phyloP scores from a whole-genome alignment of 2,113 vertebrate genomes.

The Brachyistius frenatus region DNA sequence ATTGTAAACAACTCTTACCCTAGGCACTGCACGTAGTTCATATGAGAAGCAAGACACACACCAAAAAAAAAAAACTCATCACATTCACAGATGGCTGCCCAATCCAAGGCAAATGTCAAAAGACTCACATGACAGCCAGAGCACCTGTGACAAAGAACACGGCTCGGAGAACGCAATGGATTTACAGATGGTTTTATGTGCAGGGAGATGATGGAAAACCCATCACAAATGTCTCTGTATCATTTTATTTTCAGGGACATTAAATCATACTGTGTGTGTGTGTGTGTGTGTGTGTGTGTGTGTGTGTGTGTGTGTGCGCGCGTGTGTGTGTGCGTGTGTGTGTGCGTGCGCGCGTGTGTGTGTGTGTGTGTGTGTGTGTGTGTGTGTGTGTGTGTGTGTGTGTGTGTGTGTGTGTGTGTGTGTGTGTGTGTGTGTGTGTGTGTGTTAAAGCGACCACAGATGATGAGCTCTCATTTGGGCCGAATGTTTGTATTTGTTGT shows the following conservation, averaged over 20 bases:
- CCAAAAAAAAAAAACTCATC: constrained; percentile 52
- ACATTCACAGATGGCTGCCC: constrained; percentile 74
- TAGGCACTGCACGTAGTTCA: constrained; percentile 11
- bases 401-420: too few species aligned
- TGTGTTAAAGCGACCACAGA: background rate
- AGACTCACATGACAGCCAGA: constrained; percentile 55
- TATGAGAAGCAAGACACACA: constrained; percentile 30
- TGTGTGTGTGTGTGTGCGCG: too few species aligned
- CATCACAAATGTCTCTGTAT: constrained; percentile 46
- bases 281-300: too few species aligned
- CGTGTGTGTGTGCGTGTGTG: background rate
- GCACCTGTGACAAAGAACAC: constrained; percentile 64
- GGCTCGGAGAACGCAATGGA: constrained; percentile 6
- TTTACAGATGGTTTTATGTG: constrained; percentile 64
- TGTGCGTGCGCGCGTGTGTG: background rate
- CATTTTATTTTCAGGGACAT: constrained; percentile 47
- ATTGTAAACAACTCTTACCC: constrained; percentile 43
- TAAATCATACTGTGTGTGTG: constrained; percentile 33
- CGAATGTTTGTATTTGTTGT: constrained; percentile 34
- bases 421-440: background rate
- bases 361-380: background rate
- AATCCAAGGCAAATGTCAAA: constrained; percentile 78
- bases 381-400: too few species aligned
- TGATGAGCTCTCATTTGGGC: constrained; percentile 15
- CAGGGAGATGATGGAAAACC: constrained; percentile 49